Base-by-base conservation (phyloP, 2,888 invertebrate species). In the Drosophila neutralis region DNA sequence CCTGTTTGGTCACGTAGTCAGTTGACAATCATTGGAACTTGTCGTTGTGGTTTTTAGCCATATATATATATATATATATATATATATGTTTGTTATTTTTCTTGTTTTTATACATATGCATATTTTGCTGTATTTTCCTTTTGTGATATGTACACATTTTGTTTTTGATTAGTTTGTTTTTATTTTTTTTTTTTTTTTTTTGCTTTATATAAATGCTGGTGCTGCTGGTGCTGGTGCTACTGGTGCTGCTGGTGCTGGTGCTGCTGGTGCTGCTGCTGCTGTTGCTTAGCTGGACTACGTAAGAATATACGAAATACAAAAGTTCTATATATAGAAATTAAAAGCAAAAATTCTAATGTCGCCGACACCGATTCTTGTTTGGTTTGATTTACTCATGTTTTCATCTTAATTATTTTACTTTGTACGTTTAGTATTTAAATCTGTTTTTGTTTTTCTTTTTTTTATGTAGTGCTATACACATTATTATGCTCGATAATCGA, bases 1-100 rank as follows among this genome's bases (percentile, higher is more conserved):
- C 67, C 68, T 79, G 72, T 67, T 59, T 74, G 70, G 80, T 77
- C 76, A 77, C 79, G 77, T 80, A 80, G 53, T 53, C 80, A 79
- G 67, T 76, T 61, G 69, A 62, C 66, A 74, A 69, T 66, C 66
- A 79, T 66, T 73, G 62, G 40, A 73, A 51, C 56, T 42, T 61
- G 45, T 59, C 13, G 52, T 49, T 63, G 18, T 59, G 35, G n/a
- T 45, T 51, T 29, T 3, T 52, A 7, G 21, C 29, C 6, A 21
- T 5, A 10, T 4, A 21, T 1, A 4, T n/a, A 31, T 10, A 11
- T 11, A 11, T 10, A 7, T 21, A 18, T 48, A 27, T 56, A 45
- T 61, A 42, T 61, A 33, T 33, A 11, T 33, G 33, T 62, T 56
- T 53, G n/a, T 58, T 57, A 15, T 66, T 67, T 51, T 49, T 52